Evolutionary conservation across 2,888 invertebrate genomes (phyloP), one percentile per base, ranked within the genome.

Genomic region (Theristus sp.): DNA sequence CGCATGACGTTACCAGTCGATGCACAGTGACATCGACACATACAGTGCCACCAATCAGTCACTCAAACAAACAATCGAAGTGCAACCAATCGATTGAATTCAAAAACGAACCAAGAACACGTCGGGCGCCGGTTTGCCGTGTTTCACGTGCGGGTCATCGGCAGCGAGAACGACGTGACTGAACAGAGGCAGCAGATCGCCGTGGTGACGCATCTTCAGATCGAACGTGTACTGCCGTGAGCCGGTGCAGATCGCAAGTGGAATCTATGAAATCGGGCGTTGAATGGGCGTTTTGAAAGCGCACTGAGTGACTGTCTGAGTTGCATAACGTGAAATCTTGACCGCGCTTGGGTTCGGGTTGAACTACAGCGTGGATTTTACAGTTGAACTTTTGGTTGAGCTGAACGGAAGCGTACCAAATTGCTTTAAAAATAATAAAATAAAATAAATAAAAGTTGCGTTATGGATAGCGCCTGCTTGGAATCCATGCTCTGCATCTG

Each of bases 71-170:
- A n/a, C n/a, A n/a, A n/a, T n/a, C n/a, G n/a, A n/a, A n/a, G n/a
- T n/a, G n/a, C n/a, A n/a, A n/a, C n/a, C n/a, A n/a, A n/a, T n/a
- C n/a, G n/a, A n/a, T n/a, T n/a, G n/a, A n/a, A n/a, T n/a, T n/a
- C n/a, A n/a, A n/a, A n/a, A n/a, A n/a, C n/a, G n/a, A n/a, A 89
- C 82, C 24, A 85, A 73, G 72, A 88, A 93, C 66, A 87, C 85
- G 72, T 90, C 89, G 0, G 91, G 91, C 60, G 83, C 82, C 0
- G 91, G 91, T 77, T 93, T 93, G 1, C 90, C 88, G 62, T 80
- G 78, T 70, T 84, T 84, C 0, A 91, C 87, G 62, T 87, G 88
- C 0, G 84, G 82, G 72, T 93, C 90, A 20, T 83, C 82, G 60
- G 85, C 85, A 1, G 86, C 87, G 71, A 84, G 82, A 0, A 91